Conservation (phyloP, 2,113 vertebrate genomes). For the Indri indri region DNA sequence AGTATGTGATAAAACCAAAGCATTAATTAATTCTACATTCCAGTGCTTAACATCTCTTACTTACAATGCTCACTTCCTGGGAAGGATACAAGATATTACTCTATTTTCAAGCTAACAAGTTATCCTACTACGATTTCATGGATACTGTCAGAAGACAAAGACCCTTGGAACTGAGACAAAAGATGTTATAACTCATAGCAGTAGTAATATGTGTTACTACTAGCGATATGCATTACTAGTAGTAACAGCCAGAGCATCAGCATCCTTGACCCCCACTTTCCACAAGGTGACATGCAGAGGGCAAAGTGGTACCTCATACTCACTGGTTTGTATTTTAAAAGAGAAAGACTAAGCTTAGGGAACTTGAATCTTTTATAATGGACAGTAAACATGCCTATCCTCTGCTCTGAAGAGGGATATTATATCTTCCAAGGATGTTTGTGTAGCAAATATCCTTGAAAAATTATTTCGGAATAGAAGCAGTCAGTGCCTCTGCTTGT, state of each 20-base stretch:
- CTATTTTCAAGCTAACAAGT: background rate
- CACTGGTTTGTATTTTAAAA: background rate
- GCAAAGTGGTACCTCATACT: background rate
- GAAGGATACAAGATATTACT: background rate
- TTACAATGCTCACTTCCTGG: background rate
- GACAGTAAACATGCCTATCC: background rate
- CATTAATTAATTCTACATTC: conserved; percentile 8
- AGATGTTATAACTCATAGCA: background rate
- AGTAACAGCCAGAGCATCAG: background rate
- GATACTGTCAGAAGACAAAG: background rate
- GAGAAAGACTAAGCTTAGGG: background rate
- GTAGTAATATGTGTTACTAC: background rate
- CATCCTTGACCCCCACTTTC: background rate
- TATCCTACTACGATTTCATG: background rate
- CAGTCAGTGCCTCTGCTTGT: background rate
- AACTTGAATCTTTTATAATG: background rate
- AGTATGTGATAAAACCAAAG: conserved; percentile 47
- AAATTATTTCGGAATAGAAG: background rate
- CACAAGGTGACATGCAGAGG: background rate
- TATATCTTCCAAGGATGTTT: background rate
- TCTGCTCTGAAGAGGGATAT: background rate
- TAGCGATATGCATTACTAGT: background rate
- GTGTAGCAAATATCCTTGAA: background rate
- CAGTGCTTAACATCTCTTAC: background rate
- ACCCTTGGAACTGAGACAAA: background rate